Base-by-base conservation (phyloP, 2,113 vertebrate genomes). In the Motacilla alba region DNA sequence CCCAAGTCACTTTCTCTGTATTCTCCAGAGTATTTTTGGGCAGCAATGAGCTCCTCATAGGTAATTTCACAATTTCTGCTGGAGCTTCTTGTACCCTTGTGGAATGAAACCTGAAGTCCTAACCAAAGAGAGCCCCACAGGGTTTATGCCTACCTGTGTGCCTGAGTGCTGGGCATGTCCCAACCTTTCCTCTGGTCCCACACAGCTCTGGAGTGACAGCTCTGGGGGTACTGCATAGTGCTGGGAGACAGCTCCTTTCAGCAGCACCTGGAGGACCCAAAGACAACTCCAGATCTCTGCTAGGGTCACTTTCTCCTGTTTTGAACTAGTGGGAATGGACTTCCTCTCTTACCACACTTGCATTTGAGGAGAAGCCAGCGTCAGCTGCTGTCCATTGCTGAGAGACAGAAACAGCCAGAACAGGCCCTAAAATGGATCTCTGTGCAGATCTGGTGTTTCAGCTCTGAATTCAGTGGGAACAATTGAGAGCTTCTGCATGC, bases 81-180 rank as follows among this genome's bases (percentile, higher is more conserved):
- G 43, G 84, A 43, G 35, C 55, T 75, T 35, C 53, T 67, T 58
- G 8, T 30, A 77, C 17, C 41, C 49, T 52, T 85, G 47, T 5
- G 4, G 43, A 66, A 18, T 26, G 33, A 90, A 82, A 27, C 13
- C 68, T 76, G 19, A 8, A 69, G n/a, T 18, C 26, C n/a, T 37
- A 56, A 56, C 11, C 24, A 31, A 33, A 73, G 30, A 41, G 50
- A 60, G 27, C 53, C 16, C 56, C 16, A 5, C 5, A 22, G 63
- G 7, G 28, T 20, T 84, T 19, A 33, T 0, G 1, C 22, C 41
- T 16, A 11, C 11, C 1, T 1, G 10, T 1, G 2, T 87, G 35
- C 14, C 13, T 21, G 18, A 39, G 24, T 26, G 20, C 4, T 43
- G 41, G 27, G 33, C 19, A 63, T 18, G 2, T 46, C 31, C 41